Evolutionary conservation across 2,797 vertebrate genomes (phyloP).

Genomic region (Rhinogobio ventralis): DNA sequence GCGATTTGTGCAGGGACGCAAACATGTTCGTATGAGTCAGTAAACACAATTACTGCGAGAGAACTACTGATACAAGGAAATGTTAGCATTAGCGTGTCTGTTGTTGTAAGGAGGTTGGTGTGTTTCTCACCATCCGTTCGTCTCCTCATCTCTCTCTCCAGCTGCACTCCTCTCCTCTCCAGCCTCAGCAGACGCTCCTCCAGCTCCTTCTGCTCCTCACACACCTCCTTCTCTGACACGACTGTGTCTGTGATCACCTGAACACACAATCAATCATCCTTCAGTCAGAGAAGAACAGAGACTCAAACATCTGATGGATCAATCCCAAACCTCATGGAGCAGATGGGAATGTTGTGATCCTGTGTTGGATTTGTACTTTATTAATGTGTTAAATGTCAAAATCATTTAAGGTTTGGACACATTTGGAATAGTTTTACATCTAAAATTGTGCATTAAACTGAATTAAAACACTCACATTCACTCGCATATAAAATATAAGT

Average conservation of each 20-base stretch:
- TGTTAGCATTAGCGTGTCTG: neutral
- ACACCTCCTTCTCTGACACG: constrained; percentile 82
- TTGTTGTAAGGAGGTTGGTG: neutral
- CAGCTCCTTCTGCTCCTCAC: constrained; percentile 82
- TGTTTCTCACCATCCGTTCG: neutral
- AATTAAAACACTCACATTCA: neutral
- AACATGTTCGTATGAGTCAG: neutral
- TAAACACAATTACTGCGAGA: no score
- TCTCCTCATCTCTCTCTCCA: constrained; percentile 79
- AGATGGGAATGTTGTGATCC: neutral
- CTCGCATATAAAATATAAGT: no score
- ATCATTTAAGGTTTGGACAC: neutral
- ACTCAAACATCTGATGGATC: neutral
- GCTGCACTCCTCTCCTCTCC: constrained; percentile 83
- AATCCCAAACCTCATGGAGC: no score
- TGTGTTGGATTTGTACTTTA: neutral
- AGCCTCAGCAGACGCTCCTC: constrained; percentile 83
- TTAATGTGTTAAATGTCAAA: neutral
- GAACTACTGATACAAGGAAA: neutral
- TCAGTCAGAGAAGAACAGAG: neutral
- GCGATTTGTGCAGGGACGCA: neutral
- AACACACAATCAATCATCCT: neutral
- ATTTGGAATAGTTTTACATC: neutral
- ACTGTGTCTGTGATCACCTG: constrained; percentile 88
- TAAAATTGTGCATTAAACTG: neutral